These are phyloP conservation scores for Podarcis lilfordi DNA, from an alignment of 2,797 vertebrate genomes.

Conservation along the genomic window DNA sequence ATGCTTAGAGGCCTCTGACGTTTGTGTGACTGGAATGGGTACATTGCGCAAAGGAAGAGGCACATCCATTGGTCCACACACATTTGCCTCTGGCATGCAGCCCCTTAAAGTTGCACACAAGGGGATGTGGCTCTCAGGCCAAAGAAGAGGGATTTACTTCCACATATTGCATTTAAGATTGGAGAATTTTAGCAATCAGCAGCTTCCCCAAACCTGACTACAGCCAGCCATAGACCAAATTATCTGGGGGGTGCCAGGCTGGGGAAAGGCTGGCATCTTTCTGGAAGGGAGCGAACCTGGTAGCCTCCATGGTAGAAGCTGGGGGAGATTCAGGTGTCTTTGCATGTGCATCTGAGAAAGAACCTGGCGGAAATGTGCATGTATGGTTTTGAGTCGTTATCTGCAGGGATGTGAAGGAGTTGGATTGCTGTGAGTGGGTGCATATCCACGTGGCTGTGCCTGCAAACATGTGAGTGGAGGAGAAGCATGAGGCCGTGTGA, in stretches of 20 bases:
- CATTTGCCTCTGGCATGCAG: no score
- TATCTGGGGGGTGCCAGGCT: no score
- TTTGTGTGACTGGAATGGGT: no score
- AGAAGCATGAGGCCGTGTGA: not conserved
- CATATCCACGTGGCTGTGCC: not conserved
- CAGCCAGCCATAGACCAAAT: no score
- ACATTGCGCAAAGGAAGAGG: no score
- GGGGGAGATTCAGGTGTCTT: slow-evolving; percentile 6
- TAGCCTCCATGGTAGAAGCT: no score
- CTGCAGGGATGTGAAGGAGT: not conserved
- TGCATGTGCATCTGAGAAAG: not conserved
- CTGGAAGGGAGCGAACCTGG: not conserved
- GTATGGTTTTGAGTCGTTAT: not conserved
- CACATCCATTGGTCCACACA: no score
- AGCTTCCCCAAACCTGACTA: no score
- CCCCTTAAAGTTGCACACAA: no score
- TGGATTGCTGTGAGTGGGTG: not conserved
- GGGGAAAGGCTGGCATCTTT: not conserved
- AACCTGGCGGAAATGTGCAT: not conserved
- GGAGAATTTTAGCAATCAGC: not conserved
- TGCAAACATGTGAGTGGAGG: not conserved
- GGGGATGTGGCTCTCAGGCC: no score
- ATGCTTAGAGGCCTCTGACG: no score
- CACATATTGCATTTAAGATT: not conserved
- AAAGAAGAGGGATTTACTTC: not conserved